phyloP scores from a whole-genome alignment of 2,113 vertebrate genomes.

The Dendrocopos noguchii region DNA sequence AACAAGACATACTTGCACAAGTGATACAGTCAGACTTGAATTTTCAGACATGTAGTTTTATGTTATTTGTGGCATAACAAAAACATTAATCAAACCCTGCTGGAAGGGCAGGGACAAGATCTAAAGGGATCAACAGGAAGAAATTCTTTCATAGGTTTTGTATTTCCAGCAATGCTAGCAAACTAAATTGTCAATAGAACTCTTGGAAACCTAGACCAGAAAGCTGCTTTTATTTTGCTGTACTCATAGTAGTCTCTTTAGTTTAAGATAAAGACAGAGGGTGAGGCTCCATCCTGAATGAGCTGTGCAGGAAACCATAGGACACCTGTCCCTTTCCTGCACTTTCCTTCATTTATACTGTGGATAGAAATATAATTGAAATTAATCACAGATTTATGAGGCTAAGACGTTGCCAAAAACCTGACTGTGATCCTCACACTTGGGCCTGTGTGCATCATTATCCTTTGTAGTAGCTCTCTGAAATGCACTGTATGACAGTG shows the following conservation, averaged over 20 bases:
- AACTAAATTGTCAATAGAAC: background rate
- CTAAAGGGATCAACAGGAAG: slow-evolving; percentile 27
- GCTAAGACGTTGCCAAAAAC: background rate
- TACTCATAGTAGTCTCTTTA: background rate
- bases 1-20: slow-evolving; percentile 3
- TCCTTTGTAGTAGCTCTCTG: background rate
- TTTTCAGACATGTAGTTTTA: background rate
- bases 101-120: background rate
- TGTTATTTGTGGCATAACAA: slow-evolving; percentile 20
- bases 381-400: background rate
- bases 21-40: background rate
- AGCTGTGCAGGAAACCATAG: background rate
- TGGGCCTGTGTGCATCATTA: background rate
- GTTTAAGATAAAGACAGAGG: background rate
- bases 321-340: background rate
- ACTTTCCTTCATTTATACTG: background rate
- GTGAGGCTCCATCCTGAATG: background rate
- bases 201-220: background rate
- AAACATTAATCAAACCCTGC: slow-evolving; percentile 22
- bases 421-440: background rate
- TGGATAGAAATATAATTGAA: background rate
- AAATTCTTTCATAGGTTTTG: background rate
- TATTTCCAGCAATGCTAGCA: slow-evolving; percentile 17
- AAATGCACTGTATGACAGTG: background rate
- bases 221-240: background rate